These are phyloP conservation scores for Lophura nycthemera DNA, from an alignment of 2,113 vertebrate genomes.

Conservation along the genomic window DNA sequence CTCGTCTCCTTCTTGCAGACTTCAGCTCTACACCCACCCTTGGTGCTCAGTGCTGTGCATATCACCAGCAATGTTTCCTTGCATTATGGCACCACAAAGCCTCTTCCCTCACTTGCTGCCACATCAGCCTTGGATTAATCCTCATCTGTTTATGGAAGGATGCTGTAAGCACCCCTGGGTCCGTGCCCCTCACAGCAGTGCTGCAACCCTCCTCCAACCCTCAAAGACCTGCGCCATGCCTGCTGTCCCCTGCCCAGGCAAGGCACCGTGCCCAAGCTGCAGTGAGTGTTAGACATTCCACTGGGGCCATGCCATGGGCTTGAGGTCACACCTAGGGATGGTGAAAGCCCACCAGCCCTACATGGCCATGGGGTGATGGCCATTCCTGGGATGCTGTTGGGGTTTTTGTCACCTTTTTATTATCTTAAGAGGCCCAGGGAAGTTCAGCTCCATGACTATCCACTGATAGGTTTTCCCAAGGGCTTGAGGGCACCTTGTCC, in stretches of 20 bases:
- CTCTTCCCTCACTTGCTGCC: background rate
- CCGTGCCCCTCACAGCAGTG: accelerated
- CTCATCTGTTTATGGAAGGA: background rate
- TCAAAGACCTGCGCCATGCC: accelerated
- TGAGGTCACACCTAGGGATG: background rate
- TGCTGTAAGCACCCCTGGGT: background rate
- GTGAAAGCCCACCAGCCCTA: background rate
- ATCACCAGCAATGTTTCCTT: background rate
- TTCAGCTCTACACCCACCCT: background rate
- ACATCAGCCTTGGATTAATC: background rate
- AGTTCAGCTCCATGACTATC: background rate
- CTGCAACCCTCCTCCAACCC: background rate
- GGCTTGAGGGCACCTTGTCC: no score
- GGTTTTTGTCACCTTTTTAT: background rate
- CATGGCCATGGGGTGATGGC: background rate
- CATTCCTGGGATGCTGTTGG: background rate
- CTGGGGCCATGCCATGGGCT: background rate
- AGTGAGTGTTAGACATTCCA: background rate
- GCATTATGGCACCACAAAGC: background rate
- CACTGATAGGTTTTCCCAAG: no score
- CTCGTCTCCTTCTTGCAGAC: background rate
- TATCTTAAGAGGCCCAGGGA: background rate
- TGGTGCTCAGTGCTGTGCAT: background rate
- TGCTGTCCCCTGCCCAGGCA: background rate
- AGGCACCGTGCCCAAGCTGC: accelerated